These are phyloP conservation scores for Drosophila nikananu DNA, from an alignment of 1,140 invertebrate species.

Conservation along the genomic window DNA sequence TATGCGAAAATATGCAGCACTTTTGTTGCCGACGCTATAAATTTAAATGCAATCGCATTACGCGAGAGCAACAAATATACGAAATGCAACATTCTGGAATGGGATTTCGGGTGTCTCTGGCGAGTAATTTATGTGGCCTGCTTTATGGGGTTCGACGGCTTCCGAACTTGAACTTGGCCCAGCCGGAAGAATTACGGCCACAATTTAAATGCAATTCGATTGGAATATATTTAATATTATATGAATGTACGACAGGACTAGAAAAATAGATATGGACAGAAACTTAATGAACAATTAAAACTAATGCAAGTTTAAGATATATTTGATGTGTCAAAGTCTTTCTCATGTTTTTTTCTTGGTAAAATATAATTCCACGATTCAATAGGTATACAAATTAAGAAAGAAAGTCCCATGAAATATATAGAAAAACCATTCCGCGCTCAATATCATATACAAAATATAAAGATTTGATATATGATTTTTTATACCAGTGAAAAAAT, in stretches of 20 bases:
- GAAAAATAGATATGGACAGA: not conserved
- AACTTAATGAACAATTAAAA: no score
- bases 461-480: no score
- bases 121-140: conserved; percentile 38
- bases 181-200: not conserved
- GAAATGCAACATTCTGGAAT: conserved; percentile 21
- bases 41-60: conserved; percentile 69
- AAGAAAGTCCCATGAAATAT: no score
- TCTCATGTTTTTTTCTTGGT: no score
- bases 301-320: no score
- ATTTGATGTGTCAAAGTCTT: no score
- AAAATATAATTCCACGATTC: no score
- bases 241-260: not conserved
- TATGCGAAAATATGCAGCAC: conserved; percentile 38
- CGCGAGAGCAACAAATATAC: conserved; percentile 56
- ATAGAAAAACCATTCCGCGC: no score
- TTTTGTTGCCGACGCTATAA: conserved; percentile 57
- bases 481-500: no score
- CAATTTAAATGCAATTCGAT: not conserved
- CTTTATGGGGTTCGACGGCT: conserved; percentile 10
- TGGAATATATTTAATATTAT: not conserved
- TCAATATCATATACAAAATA: no score
- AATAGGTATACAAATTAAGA: no score
- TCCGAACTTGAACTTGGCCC: conserved; percentile 17
- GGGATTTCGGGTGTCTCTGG: conserved; percentile 23